Conservation (phyloP, 2,888 invertebrate genomes). For the Hypolimnas misippus region DNA sequence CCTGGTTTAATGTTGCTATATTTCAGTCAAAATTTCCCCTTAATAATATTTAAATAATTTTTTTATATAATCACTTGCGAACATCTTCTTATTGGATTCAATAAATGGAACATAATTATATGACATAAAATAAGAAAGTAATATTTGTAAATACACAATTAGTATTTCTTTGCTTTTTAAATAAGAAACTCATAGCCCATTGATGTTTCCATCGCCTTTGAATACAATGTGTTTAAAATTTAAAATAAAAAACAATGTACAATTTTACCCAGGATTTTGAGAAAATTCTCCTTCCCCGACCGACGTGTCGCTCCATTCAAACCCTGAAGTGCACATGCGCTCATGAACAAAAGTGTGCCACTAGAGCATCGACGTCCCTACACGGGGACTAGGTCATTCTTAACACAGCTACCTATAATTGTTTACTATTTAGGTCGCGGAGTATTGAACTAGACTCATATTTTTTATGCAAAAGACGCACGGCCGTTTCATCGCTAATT, state of each 20-base stretch:
- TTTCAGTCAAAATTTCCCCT: constrained; percentile 16
- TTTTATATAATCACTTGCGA: neutral
- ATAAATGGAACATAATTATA: neutral
- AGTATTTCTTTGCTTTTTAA: neutral
- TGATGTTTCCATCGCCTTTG: neutral
- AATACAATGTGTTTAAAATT: neutral
- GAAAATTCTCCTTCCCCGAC: constrained; percentile 29
- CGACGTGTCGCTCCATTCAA: constrained; percentile 53
- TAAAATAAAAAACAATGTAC: neutral
- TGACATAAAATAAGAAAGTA: neutral
- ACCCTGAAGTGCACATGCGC: constrained; percentile 65
- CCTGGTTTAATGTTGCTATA: constrained; percentile 65
- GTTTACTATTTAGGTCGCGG: constrained; percentile 63
- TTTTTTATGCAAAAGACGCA: neutral
- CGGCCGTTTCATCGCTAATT: no score
- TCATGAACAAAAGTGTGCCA: constrained; percentile 63
- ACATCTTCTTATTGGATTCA: neutral
- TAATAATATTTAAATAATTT: constrained; percentile 3
- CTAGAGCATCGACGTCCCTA: constrained; percentile 73
- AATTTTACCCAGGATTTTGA: constrained; percentile 23
- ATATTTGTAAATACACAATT: neutral
- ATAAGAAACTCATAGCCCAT: neutral
- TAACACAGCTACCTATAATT: constrained; percentile 49
- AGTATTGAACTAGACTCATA: constrained; percentile 43
- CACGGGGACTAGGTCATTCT: constrained; percentile 59